Evolutionary conservation across 1,140 invertebrate species (phyloP), one percentile per base, ranked within the genome.

Genomic region (Drosophila ohnishii): DNA sequence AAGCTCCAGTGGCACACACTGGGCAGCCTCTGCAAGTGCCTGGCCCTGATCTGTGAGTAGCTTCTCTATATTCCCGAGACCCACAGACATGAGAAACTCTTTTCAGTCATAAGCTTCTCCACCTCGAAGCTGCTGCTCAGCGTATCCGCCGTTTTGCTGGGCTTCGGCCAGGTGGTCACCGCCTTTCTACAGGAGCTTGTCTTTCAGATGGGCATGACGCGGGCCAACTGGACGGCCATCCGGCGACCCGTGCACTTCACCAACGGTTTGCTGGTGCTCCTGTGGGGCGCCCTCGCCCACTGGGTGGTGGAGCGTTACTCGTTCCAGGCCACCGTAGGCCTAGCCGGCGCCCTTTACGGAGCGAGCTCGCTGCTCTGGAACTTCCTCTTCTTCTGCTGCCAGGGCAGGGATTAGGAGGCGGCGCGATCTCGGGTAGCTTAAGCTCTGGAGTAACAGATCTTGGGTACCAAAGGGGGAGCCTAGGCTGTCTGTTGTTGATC

Each of bases 101-200:
- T 4, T 11, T 19, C n/a, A 91, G 90, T 90, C 51, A 91, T 91
- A 19, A 91, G 90, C 58, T 82, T 91, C 47, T 91, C 90, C 37
- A 90, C 89, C 5, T 91, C 90, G 11, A 91, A 91, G 59, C 67
- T 91, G 16, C 75, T 91, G 53, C 61, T 91, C 10, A 91, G 90
- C 57, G 90, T 91, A 1, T 91, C 90, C 1, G 87, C 90, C 28
- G 90, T 91, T 2, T 60, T 91, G 4, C 50, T 91, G 34, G 90
- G 90, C 19, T 91, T 91, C 25, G 90, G 90, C n/a, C 90, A 91
- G 56, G 81, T 91, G 22, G 90, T 91, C 5, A 90, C 90, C 14
- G 67, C 90, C n/a, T 91, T 91, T 35, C 58, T 91, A 22, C 90
- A 91, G 63, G 90, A 91, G 44, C 82, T 88, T 5, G 86, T 91